A percentile compares a stretch with the other conserved stretches of the same genome.
Conservation (phyloP, 2,797 vertebrate species). For the Sebastiscus albofasciatus region DNA sequence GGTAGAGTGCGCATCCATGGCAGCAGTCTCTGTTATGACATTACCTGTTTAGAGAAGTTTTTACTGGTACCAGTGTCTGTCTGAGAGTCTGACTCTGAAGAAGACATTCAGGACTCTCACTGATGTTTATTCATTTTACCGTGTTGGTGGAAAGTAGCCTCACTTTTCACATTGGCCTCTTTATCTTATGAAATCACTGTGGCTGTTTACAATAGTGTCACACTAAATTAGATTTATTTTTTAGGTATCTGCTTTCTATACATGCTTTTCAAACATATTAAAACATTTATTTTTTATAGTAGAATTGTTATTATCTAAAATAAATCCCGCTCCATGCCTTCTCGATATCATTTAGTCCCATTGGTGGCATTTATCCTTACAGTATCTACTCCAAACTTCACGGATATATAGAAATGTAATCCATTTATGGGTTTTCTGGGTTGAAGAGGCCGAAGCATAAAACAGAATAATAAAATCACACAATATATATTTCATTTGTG, state of each 20-base stretch:
- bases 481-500: background rate
- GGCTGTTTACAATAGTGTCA: background rate
- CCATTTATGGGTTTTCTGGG: background rate
- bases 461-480: background rate
- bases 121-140: background rate
- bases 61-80: background rate
- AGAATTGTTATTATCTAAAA: background rate
- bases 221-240: background rate
- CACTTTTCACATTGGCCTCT: background rate
- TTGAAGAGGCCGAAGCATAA: background rate
- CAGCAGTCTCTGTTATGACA: slow-evolving; percentile 31
- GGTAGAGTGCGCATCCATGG: slow-evolving; percentile 13
- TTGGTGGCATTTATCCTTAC: background rate
- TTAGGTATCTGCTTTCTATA: background rate
- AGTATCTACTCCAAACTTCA: background rate
- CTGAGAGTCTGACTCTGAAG: background rate
- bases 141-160: background rate
- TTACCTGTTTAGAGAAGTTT: background rate
- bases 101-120: background rate
- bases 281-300: background rate
- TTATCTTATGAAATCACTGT: background rate
- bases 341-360: background rate
- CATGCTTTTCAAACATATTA: background rate
- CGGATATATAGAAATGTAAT: background rate
- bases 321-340: background rate